Evolutionary conservation across 2,113 vertebrate genomes (phyloP).

Genomic region (Prunella himalayana): DNA sequence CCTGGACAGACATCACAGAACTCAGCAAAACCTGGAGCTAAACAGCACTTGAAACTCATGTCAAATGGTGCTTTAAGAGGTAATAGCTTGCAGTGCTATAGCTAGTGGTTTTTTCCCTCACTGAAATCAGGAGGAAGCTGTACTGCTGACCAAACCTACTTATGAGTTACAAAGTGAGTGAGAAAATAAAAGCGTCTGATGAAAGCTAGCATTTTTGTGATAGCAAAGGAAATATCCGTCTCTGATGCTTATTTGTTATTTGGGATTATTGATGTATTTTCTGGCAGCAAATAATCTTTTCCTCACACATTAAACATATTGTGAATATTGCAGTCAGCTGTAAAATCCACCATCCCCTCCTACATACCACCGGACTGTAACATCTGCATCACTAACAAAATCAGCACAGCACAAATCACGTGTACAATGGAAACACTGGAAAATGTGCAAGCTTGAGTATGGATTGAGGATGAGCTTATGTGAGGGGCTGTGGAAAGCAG

Average conservation of each 20-base stretch:
- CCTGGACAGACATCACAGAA: background rate
- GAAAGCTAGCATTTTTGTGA: background rate
- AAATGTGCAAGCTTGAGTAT: background rate
- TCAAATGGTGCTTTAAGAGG: slow-evolving; percentile 4
- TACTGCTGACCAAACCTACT: slow-evolving; percentile 13
- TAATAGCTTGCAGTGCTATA: background rate
- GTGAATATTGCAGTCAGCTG: slow-evolving; percentile 29
- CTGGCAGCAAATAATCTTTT: slow-evolving; percentile 37
- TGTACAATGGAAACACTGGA: background rate
- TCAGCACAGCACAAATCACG: background rate
- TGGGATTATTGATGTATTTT: slow-evolving; percentile 21
- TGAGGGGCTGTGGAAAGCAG: background rate
- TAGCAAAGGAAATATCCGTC: slow-evolving; percentile 8
- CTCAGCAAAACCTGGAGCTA: background rate
- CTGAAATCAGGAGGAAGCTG: background rate
- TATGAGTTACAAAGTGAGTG: background rate
- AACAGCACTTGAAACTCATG: background rate
- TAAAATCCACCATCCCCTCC: slow-evolving; percentile 38
- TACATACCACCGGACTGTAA: background rate
- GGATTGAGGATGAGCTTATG: background rate
- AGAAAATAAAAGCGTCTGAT: slow-evolving; percentile 18
- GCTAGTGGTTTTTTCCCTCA: background rate
- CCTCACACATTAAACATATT: slow-evolving; percentile 1
- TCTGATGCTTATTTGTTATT: slow-evolving; percentile 8
- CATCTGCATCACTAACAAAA: slow-evolving; percentile 20